Conservation (phyloP, 2,797 vertebrate genomes). For the Poecile montanus region DNA sequence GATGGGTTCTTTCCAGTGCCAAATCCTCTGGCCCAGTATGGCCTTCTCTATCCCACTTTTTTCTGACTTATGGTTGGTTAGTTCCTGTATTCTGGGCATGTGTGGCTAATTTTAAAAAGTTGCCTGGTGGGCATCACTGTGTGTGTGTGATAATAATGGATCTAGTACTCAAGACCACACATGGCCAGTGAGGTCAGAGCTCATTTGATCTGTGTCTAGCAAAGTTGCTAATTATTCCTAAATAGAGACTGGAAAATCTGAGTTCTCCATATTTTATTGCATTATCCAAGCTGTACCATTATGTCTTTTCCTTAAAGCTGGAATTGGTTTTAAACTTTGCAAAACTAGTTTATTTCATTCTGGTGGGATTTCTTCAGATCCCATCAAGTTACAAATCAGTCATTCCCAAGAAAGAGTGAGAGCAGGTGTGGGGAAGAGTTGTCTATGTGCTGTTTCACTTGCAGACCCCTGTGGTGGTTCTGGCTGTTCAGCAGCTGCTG, state of each 20-base stretch:
- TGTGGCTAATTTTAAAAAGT: background rate
- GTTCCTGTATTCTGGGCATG: background rate
- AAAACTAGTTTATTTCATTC: background rate
- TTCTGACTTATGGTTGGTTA: rapidly evolving
- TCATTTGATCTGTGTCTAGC: background rate
- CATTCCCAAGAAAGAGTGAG: background rate
- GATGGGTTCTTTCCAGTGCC: background rate
- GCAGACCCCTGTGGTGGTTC: background rate
- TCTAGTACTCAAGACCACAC: background rate
- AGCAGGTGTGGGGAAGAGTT: background rate
- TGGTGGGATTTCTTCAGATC: background rate
- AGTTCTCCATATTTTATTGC: background rate
- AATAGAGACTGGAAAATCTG: background rate
- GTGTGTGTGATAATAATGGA: background rate
- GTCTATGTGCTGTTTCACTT: background rate
- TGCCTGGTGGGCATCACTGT: background rate
- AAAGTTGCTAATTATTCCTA: background rate
- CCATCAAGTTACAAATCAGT: background rate
- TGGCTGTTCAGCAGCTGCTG: background rate
- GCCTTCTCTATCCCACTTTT: background rate
- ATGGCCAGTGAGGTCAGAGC: background rate
- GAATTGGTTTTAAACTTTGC: background rate
- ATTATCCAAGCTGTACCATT: background rate
- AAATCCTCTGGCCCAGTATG: background rate
- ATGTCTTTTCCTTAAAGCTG: background rate